Evolutionary conservation across 1,140 invertebrate genomes (phyloP), one percentile per base, ranked within the genome.

Genomic region (Venustaconcha ellipsiformis): DNA sequence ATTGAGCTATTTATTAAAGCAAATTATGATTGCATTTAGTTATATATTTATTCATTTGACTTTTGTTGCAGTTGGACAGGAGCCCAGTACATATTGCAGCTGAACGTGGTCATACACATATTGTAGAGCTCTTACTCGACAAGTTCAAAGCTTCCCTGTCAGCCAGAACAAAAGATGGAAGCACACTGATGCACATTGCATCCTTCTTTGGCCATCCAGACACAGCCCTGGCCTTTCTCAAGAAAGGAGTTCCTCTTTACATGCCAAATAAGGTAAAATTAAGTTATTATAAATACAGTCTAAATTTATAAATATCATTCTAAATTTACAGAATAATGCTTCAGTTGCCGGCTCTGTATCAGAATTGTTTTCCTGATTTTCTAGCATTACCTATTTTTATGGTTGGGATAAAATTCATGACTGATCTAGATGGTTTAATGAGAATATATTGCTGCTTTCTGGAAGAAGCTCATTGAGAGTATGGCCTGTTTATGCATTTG

Each of bases 161-260:
- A 18, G 85, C 87, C 37, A 66, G 89, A 20, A 89, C 88, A 18
- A 87, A 91, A 82, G 98, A 99, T 90, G 98, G 98, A 65, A 98
- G 95, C 79, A 99, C 98, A 0, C 90, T 99, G 66, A 98, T 99
- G 95, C 98, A 99, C 89, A 98, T 99, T 71, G 97, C 97, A 0
- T 98, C 97, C 0, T 78, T 85, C n/a, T 97, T 96, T 88, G 98
- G 98, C 0, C 97, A 99, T 90, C 96, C 98, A 1, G 97, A 99
- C 81, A 99, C 97, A 80, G 98, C 98, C n/a, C 95, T 97, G 91
- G 97, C 97, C 92, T 94, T 99, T 30, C 96, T 99, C 87, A 99
- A 97, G 88, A 98, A 98, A 90, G 98, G 98, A 6, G 98, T 99
- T n/a, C 99, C 99, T 77, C 92, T 99, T 1, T 96, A 99, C 86